Evolutionary conservation across 2,888 invertebrate species (phyloP).

Genomic region (Epistrophe grossulariae): DNA sequence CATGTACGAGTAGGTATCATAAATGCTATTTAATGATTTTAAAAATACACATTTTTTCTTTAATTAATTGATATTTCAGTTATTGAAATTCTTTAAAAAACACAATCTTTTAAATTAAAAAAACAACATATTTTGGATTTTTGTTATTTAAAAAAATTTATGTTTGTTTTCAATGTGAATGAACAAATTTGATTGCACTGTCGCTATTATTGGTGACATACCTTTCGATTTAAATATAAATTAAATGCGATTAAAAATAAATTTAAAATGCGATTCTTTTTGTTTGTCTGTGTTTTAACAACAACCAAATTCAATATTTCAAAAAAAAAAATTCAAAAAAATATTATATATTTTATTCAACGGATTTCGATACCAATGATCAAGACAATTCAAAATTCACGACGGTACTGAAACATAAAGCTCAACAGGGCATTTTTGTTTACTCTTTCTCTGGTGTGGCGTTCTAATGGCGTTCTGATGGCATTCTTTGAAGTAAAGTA

Average conservation of each 20-base stretch:
- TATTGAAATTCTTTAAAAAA: background rate
- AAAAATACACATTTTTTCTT: too few species aligned
- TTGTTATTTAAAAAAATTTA: background rate
- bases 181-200: constrained; percentile 6
- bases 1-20: too few species aligned
- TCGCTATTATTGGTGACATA: constrained; percentile 48
- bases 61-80: background rate
- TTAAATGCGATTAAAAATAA: constrained; percentile 36
- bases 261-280: constrained; percentile 37
- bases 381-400: constrained; percentile 72
- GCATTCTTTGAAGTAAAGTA: constrained; percentile 7
- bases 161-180: background rate
- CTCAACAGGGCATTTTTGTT: constrained; percentile 31
- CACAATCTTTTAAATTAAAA: background rate
- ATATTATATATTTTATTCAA: background rate
- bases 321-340: background rate
- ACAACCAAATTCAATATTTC: constrained; percentile 22
- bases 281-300: constrained; percentile 29
- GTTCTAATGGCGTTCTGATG: constrained; percentile 27
- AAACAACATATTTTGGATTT: background rate
- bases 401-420: constrained; percentile 72
- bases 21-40: too few species aligned
- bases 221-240: constrained; percentile 44
- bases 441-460: constrained; percentile 5
- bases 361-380: constrained; percentile 61